Conservation (phyloP, 2,888 invertebrate species). For the Lithophane leautieri region DNA sequence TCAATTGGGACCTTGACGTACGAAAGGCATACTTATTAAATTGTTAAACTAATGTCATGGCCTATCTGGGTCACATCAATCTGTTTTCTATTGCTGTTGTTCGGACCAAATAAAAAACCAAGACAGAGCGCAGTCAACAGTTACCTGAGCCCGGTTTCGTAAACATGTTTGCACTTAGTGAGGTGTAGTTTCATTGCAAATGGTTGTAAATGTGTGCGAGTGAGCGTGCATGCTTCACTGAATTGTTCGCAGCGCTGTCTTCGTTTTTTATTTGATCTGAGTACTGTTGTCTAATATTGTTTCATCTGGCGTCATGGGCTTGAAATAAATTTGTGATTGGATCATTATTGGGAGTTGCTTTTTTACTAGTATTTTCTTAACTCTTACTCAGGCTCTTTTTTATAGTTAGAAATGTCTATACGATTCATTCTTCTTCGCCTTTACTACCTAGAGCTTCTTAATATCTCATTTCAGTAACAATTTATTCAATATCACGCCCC, state of each 20-base stretch:
- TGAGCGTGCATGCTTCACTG: too few relatives aligned
- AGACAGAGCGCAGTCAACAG: too few relatives aligned
- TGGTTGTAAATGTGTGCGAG: too few relatives aligned
- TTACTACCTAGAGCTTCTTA: not conserved
- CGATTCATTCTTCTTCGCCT: not conserved
- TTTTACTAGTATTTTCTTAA: not conserved
- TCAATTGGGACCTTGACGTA: too few relatives aligned
- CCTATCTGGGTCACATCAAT: not conserved
- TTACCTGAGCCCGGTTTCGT: too few relatives aligned
- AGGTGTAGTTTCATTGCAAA: too few relatives aligned
- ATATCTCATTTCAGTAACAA: not conserved
- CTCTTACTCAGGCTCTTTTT: not conserved
- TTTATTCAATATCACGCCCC: not conserved
- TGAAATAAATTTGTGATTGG: not conserved
- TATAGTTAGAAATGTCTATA: too few relatives aligned
- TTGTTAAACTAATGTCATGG: not conserved
- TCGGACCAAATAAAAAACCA: too few relatives aligned
- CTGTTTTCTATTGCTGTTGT: not conserved
- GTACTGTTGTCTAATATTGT: not conserved
- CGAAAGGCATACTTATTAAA: not conserved
- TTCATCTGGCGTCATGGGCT: not conserved
- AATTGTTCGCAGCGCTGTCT: too few relatives aligned
- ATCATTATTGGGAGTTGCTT: not conserved
- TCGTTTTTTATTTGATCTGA: too few relatives aligned
- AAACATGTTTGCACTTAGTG: too few relatives aligned